phyloP scores from a whole-genome alignment of 2,888 invertebrate genomes.

The Pheosia tremula region DNA sequence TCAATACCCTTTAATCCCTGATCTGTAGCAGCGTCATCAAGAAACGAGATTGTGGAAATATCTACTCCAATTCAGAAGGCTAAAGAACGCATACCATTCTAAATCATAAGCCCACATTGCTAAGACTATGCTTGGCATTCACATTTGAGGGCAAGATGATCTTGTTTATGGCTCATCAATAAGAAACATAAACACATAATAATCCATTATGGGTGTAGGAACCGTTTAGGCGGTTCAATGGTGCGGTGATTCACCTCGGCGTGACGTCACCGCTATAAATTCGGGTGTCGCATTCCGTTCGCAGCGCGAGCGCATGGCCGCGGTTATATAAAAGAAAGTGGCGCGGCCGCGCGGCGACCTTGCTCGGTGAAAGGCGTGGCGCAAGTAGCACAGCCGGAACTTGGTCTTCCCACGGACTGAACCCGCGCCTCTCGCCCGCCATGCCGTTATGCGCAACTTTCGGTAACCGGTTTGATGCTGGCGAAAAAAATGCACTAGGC shows the following conservation, averaged over 20 bases:
- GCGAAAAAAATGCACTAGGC: conserved; percentile 62
- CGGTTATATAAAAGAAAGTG: conserved; percentile 83
- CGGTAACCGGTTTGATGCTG: conserved; percentile 66
- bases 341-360: conserved; percentile 81
- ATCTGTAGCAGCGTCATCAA: too few species aligned
- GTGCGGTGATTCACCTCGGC: conserved; percentile 68
- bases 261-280: conserved; percentile 78
- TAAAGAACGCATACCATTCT: neutral
- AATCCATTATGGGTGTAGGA: conserved; percentile 34
- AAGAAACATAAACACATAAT: conserved; percentile 21
- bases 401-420: conserved; percentile 76
- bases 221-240: conserved; percentile 34
- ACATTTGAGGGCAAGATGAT: neutral
- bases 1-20: too few species aligned
- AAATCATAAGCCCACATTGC: neutral
- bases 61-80: neutral
- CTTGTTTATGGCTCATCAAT: conserved; percentile 10
- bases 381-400: conserved; percentile 82
- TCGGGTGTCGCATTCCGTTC: conserved; percentile 78
- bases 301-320: conserved; percentile 51
- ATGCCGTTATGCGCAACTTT: conserved; percentile 61
- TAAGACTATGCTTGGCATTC: neutral
- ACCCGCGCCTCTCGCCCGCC: conserved; percentile 63
- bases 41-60: too few species aligned
- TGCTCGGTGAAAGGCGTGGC: conserved; percentile 80